Percentiles rank a stretch among this genome's conserved stretches.
phyloP scores from a whole-genome alignment of 2,888 invertebrate genomes.

The Polymixis flavicincta region DNA sequence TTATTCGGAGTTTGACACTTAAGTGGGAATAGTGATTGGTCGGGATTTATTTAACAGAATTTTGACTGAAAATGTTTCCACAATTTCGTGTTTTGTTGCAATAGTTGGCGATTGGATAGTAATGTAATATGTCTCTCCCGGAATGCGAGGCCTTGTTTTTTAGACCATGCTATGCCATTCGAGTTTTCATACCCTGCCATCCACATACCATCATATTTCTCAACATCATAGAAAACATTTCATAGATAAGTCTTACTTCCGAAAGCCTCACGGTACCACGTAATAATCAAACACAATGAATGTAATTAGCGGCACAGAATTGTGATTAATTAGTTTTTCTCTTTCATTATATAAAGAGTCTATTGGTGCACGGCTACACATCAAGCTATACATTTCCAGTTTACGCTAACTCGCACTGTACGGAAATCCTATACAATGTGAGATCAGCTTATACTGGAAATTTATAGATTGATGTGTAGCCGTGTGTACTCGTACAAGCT shows the following conservation, averaged over 20 bases:
- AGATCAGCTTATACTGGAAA: too few relatives aligned
- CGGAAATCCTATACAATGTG: too few relatives aligned
- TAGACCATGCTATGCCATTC: neutral
- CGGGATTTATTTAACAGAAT: too few relatives aligned
- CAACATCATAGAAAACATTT: neutral
- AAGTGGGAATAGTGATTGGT: neutral
- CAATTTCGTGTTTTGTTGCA: too few relatives aligned
- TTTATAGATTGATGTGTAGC: too few relatives aligned
- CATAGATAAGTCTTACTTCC: neutral
- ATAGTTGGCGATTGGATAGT: too few relatives aligned
- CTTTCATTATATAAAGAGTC: neutral
- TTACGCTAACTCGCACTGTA: too few relatives aligned
- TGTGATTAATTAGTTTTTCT: slow-evolving; percentile 21
- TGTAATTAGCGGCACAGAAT: slow-evolving; percentile 12
- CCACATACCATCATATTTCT: neutral
- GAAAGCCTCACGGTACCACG: neutral
- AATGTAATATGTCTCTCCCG: too few relatives aligned
- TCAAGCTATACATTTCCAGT: too few relatives aligned
- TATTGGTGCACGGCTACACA: too few relatives aligned
- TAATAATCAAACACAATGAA: slow-evolving; percentile 6
- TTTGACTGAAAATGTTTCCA: neutral
- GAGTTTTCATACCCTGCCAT: neutral
- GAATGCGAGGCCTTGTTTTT: neutral
- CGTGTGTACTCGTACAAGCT: too few relatives aligned
- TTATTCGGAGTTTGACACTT: slow-evolving; percentile 9